Percentiles rank a stretch among this genome's conserved stretches.
Conservation (phyloP, 1,140 invertebrate species). For the Eriosoma lanigerum region DNA sequence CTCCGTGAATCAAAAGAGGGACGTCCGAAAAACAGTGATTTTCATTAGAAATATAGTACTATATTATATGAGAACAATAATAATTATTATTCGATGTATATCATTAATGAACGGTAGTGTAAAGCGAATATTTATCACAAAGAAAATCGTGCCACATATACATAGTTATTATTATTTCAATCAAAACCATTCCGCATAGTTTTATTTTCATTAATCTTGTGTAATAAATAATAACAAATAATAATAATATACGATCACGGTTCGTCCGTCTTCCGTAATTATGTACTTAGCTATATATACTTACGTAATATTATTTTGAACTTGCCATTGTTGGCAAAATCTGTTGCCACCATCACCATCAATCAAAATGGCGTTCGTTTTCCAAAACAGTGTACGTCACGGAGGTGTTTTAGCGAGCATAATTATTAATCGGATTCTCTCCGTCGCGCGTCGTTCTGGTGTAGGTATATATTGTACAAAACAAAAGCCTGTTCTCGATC, state of each 20-base stretch:
- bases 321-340: conserved; percentile 6
- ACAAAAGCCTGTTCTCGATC: conserved; percentile 14
- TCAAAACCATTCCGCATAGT: neutral
- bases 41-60: no score
- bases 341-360: conserved; percentile 22
- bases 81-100: no score
- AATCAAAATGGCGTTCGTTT: conserved; percentile 37
- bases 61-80: no score
- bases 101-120: no score
- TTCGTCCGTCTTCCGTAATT: conserved; percentile 6
- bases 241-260: neutral
- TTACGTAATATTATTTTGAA: neutral
- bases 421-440: conserved; percentile 32
- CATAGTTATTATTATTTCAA: neutral
- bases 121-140: no score
- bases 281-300: neutral
- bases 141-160: no score
- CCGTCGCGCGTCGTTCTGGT: neutral
- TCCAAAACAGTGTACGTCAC: conserved; percentile 15
- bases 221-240: no score
- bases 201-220: conserved; percentile 25
- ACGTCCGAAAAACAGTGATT: no score
- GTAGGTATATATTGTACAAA: neutral
- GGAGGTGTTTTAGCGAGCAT: conserved; percentile 12
- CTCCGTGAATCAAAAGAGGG: no score